Evolutionary conservation across 2,888 invertebrate species (phyloP).

Genomic region (Liposcelis brunnea): DNA sequence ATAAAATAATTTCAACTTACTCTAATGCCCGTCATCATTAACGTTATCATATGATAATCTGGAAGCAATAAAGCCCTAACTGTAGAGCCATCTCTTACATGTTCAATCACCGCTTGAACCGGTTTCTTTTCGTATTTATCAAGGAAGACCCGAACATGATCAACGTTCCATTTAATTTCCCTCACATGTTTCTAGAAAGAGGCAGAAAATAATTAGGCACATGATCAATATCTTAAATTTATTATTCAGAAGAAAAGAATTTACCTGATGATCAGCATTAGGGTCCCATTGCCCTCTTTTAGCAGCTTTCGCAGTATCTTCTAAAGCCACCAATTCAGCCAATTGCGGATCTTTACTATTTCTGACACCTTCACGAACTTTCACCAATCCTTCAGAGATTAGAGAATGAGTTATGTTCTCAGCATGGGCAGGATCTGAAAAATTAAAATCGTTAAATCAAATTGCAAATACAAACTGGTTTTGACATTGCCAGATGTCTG

Average conservation of each 20-base stretch:
- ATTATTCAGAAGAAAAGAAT: not conserved
- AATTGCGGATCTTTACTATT: conserved; percentile 46
- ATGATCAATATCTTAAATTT: no score
- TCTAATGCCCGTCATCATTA: conserved; percentile 90
- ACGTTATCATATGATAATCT: conserved; percentile 65
- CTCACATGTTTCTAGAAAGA: conserved; percentile 50
- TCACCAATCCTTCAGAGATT: conserved; percentile 76
- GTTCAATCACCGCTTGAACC: conserved; percentile 85
- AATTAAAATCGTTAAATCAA: conserved; percentile 13
- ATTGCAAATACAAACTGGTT: no score
- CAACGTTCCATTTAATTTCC: conserved; percentile 67
- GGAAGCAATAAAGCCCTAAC: conserved; percentile 82
- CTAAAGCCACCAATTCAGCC: conserved; percentile 58
- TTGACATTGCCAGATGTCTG: no score
- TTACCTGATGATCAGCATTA: conserved; percentile 9
- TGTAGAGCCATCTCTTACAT: conserved; percentile 94
- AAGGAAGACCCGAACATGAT: conserved; percentile 65
- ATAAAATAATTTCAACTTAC: conserved; percentile 28
- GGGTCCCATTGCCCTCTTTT: conserved; percentile 68
- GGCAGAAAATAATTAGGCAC: conserved; percentile 8
- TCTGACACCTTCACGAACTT: conserved; percentile 43
- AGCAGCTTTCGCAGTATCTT: conserved; percentile 75
- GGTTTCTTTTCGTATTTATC: conserved; percentile 75
- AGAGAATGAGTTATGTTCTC: conserved; percentile 81
- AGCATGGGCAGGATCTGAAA: conserved; percentile 39